Evolutionary conservation across 2,113 vertebrate species (phyloP).

Genomic region (Centrocercus urophasianus): DNA sequence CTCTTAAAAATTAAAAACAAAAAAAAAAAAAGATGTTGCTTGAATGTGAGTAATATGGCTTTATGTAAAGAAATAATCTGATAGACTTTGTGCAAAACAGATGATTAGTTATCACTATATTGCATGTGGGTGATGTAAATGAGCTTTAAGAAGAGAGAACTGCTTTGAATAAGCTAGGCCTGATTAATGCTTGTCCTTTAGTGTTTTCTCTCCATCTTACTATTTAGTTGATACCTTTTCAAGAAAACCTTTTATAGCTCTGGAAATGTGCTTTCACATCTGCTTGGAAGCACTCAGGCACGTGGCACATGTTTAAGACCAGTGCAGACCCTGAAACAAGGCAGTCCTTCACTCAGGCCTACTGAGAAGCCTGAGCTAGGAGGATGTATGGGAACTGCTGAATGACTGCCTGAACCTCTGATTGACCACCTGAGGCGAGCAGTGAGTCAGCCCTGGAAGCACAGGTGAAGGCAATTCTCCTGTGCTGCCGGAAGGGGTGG

Average conservation of each 20-base stretch:
- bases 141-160: neutral
- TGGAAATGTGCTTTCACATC: neutral
- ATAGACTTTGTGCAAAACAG: neutral
- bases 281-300: neutral
- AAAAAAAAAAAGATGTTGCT: neutral
- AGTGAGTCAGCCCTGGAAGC: no score
- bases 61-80: neutral
- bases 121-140: neutral
- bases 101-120: neutral
- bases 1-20: neutral
- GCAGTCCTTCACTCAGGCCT: neutral
- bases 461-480: no score
- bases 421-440: no score
- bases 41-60: neutral
- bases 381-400: neutral
- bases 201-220: neutral
- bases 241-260: neutral
- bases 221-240: neutral
- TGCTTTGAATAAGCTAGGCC: neutral
- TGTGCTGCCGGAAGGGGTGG: no score
- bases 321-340: neutral
- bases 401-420: no score
- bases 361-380: neutral
- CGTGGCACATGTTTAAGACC: neutral
- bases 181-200: neutral